These are phyloP conservation scores for Polydrusus cervinus DNA, from an alignment of 2,888 invertebrate genomes.

Conservation along the genomic window DNA sequence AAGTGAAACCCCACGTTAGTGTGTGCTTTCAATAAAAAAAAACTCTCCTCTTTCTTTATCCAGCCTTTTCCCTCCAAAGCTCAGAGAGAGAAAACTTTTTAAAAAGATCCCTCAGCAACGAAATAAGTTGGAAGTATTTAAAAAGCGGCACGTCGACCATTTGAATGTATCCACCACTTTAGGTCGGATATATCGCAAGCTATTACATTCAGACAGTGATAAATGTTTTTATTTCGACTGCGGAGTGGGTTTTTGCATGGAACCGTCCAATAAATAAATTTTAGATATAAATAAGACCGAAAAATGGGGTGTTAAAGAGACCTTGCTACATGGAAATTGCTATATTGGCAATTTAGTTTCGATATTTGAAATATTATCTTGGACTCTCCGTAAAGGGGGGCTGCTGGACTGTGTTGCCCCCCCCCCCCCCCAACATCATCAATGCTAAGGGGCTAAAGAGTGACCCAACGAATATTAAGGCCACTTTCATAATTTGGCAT, in stretches of 20 bases:
- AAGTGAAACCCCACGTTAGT: too few relatives aligned
- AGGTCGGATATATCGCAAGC: constrained; percentile 54
- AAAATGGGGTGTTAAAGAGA: constrained; percentile 25
- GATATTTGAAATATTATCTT: too few relatives aligned
- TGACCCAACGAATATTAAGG: too few relatives aligned
- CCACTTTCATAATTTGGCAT: too few relatives aligned
- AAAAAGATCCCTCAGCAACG: constrained; percentile 35
- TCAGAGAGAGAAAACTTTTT: constrained; percentile 26
- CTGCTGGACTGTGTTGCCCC: too few relatives aligned
- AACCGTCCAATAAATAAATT: constrained; percentile 52
- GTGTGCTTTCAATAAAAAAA: constrained; percentile 4
- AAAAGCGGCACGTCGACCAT: constrained; percentile 47
- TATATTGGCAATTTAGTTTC: not conserved
- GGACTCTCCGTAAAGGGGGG: too few relatives aligned
- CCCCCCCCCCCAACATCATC: too few relatives aligned
- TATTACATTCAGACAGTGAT: constrained; percentile 52
- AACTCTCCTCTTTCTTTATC: not conserved
- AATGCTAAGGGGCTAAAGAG: too few relatives aligned
- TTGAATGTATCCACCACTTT: constrained; percentile 54
- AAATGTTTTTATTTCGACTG: constrained; percentile 56
- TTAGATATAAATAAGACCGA: constrained; percentile 51
- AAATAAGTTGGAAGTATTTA: constrained; percentile 49
- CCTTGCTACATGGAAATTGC: constrained; percentile 11
- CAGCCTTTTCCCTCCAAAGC: constrained; percentile 7
- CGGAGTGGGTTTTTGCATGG: constrained; percentile 48